Conservation (phyloP, 2,888 invertebrate genomes). For the Apamea epomidion region DNA sequence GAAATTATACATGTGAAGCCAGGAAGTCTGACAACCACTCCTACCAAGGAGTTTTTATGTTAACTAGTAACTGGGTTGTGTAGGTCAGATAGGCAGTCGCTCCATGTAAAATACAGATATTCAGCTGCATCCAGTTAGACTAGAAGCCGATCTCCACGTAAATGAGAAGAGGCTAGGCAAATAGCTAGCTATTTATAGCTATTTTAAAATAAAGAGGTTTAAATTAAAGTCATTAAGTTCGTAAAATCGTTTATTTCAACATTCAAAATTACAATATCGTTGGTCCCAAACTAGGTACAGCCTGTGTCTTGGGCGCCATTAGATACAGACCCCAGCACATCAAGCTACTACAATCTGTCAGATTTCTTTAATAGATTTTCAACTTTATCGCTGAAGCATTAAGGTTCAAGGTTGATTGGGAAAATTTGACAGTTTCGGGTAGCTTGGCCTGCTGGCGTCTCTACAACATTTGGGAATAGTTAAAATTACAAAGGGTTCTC, state of each 20-base stretch:
- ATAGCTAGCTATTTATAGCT: background rate
- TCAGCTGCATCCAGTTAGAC: background rate
- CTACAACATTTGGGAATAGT: too few species aligned
- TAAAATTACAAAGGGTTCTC: background rate
- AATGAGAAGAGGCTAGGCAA: background rate
- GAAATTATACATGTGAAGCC: background rate
- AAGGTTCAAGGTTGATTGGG: too few species aligned
- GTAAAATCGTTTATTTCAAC: background rate
- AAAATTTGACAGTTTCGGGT: too few species aligned
- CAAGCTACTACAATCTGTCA: too few species aligned
- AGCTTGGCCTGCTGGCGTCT: too few species aligned
- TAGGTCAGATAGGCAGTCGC: background rate
- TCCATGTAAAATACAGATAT: background rate
- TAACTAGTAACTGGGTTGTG: too few species aligned
- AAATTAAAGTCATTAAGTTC: background rate
- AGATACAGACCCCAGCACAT: background rate
- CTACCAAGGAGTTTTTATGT: background rate
- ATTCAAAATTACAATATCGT: background rate
- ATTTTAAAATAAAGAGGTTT: background rate
- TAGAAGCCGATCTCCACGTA: background rate
- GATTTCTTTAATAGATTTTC: too few species aligned
- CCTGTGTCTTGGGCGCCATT: background rate
- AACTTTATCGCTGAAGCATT: too few species aligned
- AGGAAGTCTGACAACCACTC: background rate
- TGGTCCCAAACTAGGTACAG: too few species aligned